These are phyloP conservation scores for Diplolepis rosae DNA, from an alignment of 2,888 invertebrate species.

Conservation along the genomic window DNA sequence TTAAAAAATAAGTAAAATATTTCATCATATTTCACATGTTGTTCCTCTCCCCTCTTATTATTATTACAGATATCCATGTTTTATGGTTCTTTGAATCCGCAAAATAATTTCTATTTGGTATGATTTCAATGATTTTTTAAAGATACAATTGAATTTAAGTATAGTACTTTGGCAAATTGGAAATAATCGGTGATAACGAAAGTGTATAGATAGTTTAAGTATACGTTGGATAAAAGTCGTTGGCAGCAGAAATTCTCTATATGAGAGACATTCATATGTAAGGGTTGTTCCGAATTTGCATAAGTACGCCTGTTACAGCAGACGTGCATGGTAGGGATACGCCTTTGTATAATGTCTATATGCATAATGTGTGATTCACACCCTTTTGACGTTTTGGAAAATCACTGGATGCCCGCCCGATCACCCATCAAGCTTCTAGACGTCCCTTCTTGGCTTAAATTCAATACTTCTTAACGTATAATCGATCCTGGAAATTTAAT, in stretches of 20 bases:
- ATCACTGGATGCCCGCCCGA: constrained; percentile 42
- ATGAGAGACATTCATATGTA: constrained; percentile 19
- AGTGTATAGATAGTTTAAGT: neutral
- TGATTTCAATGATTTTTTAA: neutral
- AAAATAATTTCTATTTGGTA: too few species aligned
- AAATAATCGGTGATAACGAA: neutral
- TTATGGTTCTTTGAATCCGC: too few species aligned
- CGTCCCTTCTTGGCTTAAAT: neutral
- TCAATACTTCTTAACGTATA: constrained; percentile 12
- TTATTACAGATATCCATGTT: too few species aligned
- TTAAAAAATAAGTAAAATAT: too few species aligned
- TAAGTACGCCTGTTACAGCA: constrained; percentile 47
- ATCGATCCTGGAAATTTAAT: constrained; percentile 22
- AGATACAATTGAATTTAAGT: neutral
- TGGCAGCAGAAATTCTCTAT: constrained; percentile 33
- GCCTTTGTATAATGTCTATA: constrained; percentile 50
- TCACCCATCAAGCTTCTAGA: constrained; percentile 2
- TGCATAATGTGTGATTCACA: constrained; percentile 50
- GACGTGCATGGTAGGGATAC: constrained; percentile 44
- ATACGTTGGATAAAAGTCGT: neutral
- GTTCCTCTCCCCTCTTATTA: too few species aligned
- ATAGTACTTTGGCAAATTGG: neutral
- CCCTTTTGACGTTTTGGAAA: constrained; percentile 53
- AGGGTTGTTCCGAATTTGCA: constrained; percentile 40
- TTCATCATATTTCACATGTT: too few species aligned